Evolutionary conservation across 2,113 vertebrate genomes (phyloP).

Genomic region (Elanus axillaris): DNA sequence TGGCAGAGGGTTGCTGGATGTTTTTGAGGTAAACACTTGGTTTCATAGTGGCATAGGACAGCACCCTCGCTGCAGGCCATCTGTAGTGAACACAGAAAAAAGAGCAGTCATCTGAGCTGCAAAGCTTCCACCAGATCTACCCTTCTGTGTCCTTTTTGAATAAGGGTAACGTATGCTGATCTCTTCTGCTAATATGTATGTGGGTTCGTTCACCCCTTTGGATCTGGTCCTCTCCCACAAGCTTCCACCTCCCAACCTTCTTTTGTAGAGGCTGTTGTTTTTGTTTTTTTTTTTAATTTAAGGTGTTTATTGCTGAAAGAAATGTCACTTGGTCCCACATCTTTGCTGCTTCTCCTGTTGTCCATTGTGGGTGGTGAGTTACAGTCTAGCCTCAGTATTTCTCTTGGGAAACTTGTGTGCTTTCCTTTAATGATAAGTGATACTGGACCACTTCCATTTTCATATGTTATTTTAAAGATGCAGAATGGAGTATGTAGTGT

Average conservation of each 20-base stretch:
- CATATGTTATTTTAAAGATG: neutral
- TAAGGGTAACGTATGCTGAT: neutral
- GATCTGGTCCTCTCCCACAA: neutral
- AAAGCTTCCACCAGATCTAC: neutral
- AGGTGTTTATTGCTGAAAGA: neutral
- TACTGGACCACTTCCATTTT: neutral
- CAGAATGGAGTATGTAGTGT: neutral
- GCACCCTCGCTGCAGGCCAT: neutral
- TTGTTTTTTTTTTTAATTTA: neutral
- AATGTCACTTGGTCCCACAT: neutral
- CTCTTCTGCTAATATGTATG: neutral
- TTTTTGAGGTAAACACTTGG: neutral
- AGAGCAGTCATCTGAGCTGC: neutral
- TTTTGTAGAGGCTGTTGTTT: neutral
- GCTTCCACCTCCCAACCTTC: neutral
- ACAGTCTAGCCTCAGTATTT: neutral
- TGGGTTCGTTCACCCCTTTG: neutral
- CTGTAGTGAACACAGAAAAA: neutral
- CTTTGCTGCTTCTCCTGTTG: neutral
- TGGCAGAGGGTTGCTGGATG: neutral
- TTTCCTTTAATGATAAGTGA: neutral
- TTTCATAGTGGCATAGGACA: accelerated
- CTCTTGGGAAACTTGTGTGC: neutral
- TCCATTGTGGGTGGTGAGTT: neutral
- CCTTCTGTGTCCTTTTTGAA: neutral